phyloP scores from a whole-genome alignment of 2,797 vertebrate species.

The Brachymystax lenok region DNA sequence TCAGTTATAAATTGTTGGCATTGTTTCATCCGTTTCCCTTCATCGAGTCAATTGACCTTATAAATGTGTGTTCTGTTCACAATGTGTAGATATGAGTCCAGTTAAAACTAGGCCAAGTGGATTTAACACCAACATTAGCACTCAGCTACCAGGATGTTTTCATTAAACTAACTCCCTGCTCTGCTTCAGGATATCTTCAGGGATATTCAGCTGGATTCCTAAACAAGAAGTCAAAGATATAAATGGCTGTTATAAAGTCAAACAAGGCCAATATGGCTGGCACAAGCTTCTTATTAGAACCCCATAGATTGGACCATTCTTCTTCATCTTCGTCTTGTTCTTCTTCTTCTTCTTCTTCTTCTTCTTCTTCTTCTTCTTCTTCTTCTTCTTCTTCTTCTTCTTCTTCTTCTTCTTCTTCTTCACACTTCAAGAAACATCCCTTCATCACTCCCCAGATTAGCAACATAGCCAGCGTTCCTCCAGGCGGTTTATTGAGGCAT shows the following conservation, averaged over 20 bases:
- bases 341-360: slow-evolving; percentile 23
- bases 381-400: not conserved
- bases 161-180: not conserved
- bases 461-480: slow-evolving; percentile 52
- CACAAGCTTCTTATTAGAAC: slow-evolving; percentile 33
- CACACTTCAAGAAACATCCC: slow-evolving; percentile 40
- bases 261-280: not conserved
- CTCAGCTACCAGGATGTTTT: not conserved
- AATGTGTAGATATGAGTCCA: not conserved
- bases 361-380: slow-evolving; percentile 20
- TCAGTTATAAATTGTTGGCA: no score
- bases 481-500: slow-evolving; percentile 43
- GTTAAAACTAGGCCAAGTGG: not conserved
- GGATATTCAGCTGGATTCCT: not conserved
- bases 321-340: not conserved
- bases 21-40: not conserved
- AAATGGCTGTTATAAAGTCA: not conserved
- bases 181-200: not conserved
- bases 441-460: slow-evolving; percentile 37
- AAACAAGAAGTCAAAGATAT: not conserved
- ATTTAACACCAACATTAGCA: not conserved
- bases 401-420: slow-evolving; percentile 15
- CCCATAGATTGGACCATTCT: not conserved
- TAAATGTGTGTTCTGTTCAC: not conserved
- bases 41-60: not conserved